These are phyloP conservation scores for Rhagophthalmus giganteus DNA, from an alignment of 2,888 invertebrate species.

Conservation along the genomic window DNA sequence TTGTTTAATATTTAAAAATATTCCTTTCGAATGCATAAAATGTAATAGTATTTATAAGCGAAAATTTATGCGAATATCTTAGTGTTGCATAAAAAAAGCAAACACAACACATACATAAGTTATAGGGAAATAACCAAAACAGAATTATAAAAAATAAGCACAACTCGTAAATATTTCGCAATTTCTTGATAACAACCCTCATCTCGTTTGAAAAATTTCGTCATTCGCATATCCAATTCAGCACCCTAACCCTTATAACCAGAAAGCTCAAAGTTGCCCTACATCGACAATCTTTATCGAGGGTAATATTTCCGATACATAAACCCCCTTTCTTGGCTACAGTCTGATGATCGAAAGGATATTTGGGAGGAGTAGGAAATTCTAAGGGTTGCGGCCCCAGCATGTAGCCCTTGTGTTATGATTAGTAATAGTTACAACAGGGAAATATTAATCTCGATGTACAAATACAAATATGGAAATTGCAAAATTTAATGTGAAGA, in stretches of 20 bases:
- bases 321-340: slow-evolving; percentile 51
- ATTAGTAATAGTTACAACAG: slow-evolving; percentile 27
- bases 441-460: slow-evolving; percentile 18
- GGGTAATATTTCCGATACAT: slow-evolving; percentile 54
- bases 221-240: slow-evolving; percentile 7
- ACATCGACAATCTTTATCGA: slow-evolving; percentile 39
- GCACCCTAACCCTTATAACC: slow-evolving; percentile 3
- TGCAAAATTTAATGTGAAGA: neutral
- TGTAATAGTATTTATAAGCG: too few species aligned
- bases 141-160: slow-evolving; percentile 23
- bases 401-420: slow-evolving; percentile 27
- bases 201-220: slow-evolving; percentile 41
- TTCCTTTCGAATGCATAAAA: too few species aligned
- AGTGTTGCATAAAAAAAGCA: slow-evolving; percentile 1
- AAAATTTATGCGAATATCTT: too few species aligned
- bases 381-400: slow-evolving; percentile 23
- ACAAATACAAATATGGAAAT: slow-evolving; percentile 13
- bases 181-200: slow-evolving; percentile 40
- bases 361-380: slow-evolving; percentile 25
- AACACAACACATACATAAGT: slow-evolving; percentile 6
- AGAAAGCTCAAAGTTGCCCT: slow-evolving; percentile 13
- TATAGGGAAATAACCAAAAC: slow-evolving; percentile 7
- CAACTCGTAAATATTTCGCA: slow-evolving; percentile 40
- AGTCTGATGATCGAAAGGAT: slow-evolving; percentile 33
- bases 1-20: too few species aligned